Evolutionary conservation across 2,113 vertebrate species (phyloP), one percentile per base, ranked within the genome.

Genomic region (Patagioenas fasciata): DNA sequence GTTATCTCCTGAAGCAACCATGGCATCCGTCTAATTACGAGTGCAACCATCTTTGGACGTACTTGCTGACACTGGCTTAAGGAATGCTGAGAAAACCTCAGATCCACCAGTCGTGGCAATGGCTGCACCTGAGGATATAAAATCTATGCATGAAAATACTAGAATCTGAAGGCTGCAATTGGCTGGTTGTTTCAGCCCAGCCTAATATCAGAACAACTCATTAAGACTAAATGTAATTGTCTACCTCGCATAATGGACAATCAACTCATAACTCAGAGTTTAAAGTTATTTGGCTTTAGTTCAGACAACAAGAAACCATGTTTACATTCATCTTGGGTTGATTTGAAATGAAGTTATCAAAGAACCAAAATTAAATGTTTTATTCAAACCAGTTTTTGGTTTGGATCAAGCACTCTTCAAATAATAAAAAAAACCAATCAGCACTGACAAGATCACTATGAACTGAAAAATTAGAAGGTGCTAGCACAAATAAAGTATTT

Each of bases 21-120:
- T 17, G 38, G 4, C 5, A 31, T 72, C 36, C 11, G 7, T 19
- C 29, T 89, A 69, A 64, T 25, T 64, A 61, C 0, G 0, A 40
- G 29, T 56, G 36, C 62, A 78, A 44, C 6, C 7, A 67, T 7
- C 36, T 84, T 66, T 66, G 48, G 62, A 74, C 66, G n/a, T 56
- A 31, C n/a, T 77, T 87, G 54, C 18, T 56, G 15, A 51, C 13
- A 4, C 4, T 53, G 40, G 11, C 7, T 61, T 74, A 54, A 31
- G 25, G 36, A 78, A 84, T 62, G 4, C 36, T 57, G 50, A 53
- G 40, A 64, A 64, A 26, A 91, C 57, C 26, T 3, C 34, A 26
- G 57, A 81, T 73, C 75, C 19, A 56, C 9, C 36, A 61, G 6
- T 73, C 5, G 1, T 54, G 32, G 15, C 6, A 3, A 73, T 1